Evolutionary conservation across 1,140 invertebrate genomes (phyloP).

Genomic region (Vanessa atalanta): DNA sequence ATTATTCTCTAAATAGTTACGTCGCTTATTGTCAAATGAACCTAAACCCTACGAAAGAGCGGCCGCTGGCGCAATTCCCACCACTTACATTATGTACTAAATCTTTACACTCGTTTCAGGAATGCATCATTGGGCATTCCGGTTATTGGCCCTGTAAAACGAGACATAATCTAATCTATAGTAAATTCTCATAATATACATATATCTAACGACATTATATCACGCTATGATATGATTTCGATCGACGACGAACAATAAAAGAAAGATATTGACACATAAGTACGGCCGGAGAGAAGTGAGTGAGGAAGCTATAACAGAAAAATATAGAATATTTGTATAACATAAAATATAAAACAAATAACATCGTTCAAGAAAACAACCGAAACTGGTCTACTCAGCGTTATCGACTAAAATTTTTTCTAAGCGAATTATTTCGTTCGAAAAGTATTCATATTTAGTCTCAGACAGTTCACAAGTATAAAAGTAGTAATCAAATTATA

Average conservation of each 20-base stretch:
- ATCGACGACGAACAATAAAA: conserved; percentile 38
- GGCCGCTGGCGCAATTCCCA: conserved; percentile 49
- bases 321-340: conserved; percentile 33
- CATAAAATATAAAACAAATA: conserved; percentile 43
- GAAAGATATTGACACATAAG: conserved; percentile 59
- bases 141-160: background rate
- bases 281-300: conserved; percentile 46
- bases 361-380: conserved; percentile 35
- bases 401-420: conserved; percentile 1
- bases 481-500: conserved; percentile 3
- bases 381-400: conserved; percentile 8
- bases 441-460: conserved; percentile 1
- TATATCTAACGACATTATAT: conserved; percentile 42
- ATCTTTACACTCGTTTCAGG: conserved; percentile 23
- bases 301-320: conserved; percentile 27
- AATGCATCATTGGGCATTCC: conserved; percentile 9
- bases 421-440: background rate
- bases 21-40: conserved; percentile 78
- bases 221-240: conserved; percentile 59
- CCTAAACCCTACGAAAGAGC: conserved; percentile 52
- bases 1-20: conserved; percentile 71
- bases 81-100: conserved; percentile 66
- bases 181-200: conserved; percentile 31
- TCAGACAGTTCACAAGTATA: background rate
- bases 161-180: conserved; percentile 8